Base-by-base conservation (phyloP, 1,140 invertebrate genomes). In the Drosophila sp. region DNA sequence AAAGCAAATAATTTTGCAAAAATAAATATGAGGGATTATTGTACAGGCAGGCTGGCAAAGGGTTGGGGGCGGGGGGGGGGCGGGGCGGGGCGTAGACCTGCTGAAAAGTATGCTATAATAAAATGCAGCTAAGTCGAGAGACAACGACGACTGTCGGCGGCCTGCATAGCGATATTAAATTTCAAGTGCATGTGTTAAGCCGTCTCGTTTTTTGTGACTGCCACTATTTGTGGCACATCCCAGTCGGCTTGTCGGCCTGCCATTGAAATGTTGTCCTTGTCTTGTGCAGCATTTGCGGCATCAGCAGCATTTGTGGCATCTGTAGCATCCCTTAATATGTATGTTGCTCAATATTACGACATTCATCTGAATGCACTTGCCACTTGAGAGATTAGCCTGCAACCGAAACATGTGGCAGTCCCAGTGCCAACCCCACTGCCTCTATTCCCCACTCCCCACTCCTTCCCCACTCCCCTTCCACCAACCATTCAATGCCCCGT, bases 1-100 rank as follows among this genome's bases (percentile, higher is more conserved):
- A 90, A 90, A 90, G 89, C 89, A 90, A 90, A 90, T 90, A 90
- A 90, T 90, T 90, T 90, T 89, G 89, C 80, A 83, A 87, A 87
- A 87, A 87, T 87, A 87, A 87, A 87, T 87, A 87, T 87, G 82
- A 87, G 82, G 82, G 82, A 87, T 87, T 87, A 87, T 87, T 78
- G 78, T 84, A 21, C 1, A 21, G 21, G 81, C 62, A 65, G 72
- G 66, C 43, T 36, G 25, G 38, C 2, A 27, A 36, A 1, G 41
- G 58, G 32, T 6, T 1, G 0, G 29, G 0, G 7, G 27, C 2
- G 7, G 34, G 34, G 16, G 0, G 16, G 34, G 13, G 34, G 27
- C n/a, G 27, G 63, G n/a, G n/a, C 18, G 4, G 14, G 8, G 38
- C 27, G n/a, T 9, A 8, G 25, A 46, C 9, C 36, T 36, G 34